A percentile compares a stretch with the other conserved stretches of the same genome.
These are phyloP conservation scores for Syndactyla subalaris DNA, from an alignment of 2,797 vertebrate species.

Conservation along the genomic window DNA sequence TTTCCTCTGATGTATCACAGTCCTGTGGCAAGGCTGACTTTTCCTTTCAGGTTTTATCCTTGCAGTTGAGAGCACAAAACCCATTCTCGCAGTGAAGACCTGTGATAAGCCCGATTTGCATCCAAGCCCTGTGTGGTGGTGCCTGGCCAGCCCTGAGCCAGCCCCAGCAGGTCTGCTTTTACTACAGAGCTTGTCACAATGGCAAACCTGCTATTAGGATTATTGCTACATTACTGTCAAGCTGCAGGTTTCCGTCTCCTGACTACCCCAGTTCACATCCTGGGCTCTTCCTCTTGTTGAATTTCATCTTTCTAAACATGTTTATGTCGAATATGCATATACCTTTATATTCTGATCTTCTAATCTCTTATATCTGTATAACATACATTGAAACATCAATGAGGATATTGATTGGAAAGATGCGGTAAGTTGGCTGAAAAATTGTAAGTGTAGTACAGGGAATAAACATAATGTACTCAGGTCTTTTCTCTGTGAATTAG, in stretches of 20 bases:
- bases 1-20: background rate
- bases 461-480: background rate
- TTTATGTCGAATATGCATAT: background rate
- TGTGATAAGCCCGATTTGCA: background rate
- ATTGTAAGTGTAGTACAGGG: background rate
- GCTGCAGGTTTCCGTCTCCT: background rate
- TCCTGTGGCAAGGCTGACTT: background rate
- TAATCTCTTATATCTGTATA: background rate
- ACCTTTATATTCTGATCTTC: background rate
- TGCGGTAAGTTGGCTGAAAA: background rate
- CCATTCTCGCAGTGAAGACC: background rate
- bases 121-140: background rate
- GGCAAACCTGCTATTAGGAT: background rate
- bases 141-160: background rate
- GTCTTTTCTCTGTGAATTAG: background rate
- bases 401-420: background rate
- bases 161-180: background rate
- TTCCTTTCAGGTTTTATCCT: background rate
- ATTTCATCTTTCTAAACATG: background rate
- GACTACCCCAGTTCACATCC: background rate
- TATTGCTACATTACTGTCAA: background rate
- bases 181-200: fast-evolving
- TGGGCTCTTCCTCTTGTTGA: background rate
- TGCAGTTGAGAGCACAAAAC: background rate
- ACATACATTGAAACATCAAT: background rate